These are phyloP conservation scores for Melanostoma scalare DNA, from an alignment of 2,888 invertebrate genomes.

Conservation along the genomic window DNA sequence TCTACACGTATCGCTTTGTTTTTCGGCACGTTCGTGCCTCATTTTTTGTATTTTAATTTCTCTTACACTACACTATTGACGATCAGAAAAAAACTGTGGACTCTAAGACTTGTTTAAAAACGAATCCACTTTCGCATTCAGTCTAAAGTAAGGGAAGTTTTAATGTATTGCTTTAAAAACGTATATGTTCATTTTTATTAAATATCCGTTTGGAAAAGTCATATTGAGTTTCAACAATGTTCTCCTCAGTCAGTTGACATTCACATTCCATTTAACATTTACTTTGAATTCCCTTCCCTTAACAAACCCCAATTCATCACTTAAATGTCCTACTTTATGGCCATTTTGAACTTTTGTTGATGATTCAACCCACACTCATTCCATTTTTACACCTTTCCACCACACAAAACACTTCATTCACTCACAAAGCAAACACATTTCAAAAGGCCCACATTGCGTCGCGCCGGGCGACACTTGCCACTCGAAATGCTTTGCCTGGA, in stretches of 20 bases:
- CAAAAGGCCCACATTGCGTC: constrained; percentile 8
- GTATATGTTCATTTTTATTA: no score
- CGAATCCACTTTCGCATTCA: no score
- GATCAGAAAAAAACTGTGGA: no score
- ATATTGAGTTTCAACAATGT: constrained; percentile 1
- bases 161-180: no score
- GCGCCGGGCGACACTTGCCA: constrained; percentile 23
- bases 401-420: constrained; percentile 1
- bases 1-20: no score
- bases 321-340: constrained; percentile 74
- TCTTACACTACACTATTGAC: no score
- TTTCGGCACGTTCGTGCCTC: no score
- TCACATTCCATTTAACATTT: constrained; percentile 81
- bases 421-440: constrained; percentile 27
- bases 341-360: constrained; percentile 32
- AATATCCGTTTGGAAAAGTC: no score
- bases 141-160: no score
- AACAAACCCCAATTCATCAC: constrained; percentile 77
- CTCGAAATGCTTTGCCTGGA: neutral
- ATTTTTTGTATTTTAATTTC: no score
- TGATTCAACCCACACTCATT: constrained; percentile 40
- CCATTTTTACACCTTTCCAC: constrained; percentile 23
- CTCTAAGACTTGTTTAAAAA: no score
- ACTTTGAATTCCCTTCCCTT: constrained; percentile 73
- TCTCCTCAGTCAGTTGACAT: constrained; percentile 76